These are phyloP conservation scores for Eulemur macaco DNA, from an alignment of 2,113 vertebrate species.

Conservation along the genomic window DNA sequence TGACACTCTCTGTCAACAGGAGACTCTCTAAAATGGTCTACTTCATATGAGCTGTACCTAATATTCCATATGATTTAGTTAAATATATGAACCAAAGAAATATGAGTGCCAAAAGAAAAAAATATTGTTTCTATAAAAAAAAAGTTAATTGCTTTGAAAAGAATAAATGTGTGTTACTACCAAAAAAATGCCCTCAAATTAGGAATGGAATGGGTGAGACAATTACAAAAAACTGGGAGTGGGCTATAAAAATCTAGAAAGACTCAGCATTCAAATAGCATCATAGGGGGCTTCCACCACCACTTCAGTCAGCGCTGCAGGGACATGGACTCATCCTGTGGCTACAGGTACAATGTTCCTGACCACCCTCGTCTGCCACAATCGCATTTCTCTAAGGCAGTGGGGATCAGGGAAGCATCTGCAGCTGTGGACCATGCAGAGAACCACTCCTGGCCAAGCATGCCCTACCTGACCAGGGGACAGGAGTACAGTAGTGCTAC, in stretches of 20 bases:
- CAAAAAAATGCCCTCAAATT: conserved; percentile 23
- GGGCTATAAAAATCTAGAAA: background rate
- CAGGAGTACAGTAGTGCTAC: background rate
- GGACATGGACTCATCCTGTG: too few relatives aligned
- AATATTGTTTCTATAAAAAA: background rate
- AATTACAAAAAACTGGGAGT: background rate
- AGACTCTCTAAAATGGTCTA: background rate
- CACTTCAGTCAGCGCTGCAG: too few relatives aligned
- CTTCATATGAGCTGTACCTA: background rate
- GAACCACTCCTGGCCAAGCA: background rate
- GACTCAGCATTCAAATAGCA: background rate
- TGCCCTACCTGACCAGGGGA: background rate
- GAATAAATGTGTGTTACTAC: background rate
- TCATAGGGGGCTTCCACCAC: too few relatives aligned
- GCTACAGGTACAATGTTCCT: too few relatives aligned
- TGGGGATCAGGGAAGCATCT: background rate
- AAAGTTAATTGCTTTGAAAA: background rate
- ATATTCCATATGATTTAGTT: background rate
- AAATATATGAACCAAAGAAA: background rate
- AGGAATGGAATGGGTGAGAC: background rate
- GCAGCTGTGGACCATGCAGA: background rate
- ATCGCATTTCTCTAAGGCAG: background rate
- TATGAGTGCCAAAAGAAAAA: background rate
- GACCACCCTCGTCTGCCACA: background rate
- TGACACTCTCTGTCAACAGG: background rate